phyloP scores from a whole-genome alignment of 2,888 invertebrate genomes.

The Tinea semifulvella region DNA sequence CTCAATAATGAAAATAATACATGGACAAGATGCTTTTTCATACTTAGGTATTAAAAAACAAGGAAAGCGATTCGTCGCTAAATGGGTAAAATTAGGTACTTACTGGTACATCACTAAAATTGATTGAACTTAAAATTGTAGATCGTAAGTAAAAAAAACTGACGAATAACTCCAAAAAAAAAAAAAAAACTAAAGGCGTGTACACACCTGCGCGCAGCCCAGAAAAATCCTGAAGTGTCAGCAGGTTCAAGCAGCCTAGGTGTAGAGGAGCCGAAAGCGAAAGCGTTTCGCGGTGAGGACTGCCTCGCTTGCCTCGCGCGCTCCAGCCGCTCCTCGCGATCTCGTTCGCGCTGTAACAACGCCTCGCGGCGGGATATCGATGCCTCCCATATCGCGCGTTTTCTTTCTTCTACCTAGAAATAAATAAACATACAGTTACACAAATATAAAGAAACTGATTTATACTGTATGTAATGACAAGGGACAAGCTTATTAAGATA shows the following conservation, averaged over 20 bases:
- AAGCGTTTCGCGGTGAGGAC: slow-evolving; percentile 70
- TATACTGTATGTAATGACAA: too few relatives aligned
- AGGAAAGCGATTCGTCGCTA: too few relatives aligned
- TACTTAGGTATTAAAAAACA: too few relatives aligned
- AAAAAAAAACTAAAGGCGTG: background rate
- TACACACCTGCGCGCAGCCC: slow-evolving; percentile 80
- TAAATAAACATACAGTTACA: background rate
- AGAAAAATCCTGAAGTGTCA: slow-evolving; percentile 81
- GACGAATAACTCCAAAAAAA: background rate
- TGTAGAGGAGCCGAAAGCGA: slow-evolving; percentile 93
- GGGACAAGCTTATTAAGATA: too few relatives aligned
- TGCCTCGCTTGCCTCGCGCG: slow-evolving; percentile 80
- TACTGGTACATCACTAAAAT: too few relatives aligned
- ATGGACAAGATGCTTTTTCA: too few relatives aligned
- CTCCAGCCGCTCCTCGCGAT: slow-evolving; percentile 83
- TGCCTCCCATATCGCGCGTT: slow-evolving; percentile 88
- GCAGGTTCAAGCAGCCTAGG: slow-evolving; percentile 86
- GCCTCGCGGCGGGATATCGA: slow-evolving; percentile 88
- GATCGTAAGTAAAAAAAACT: too few relatives aligned
- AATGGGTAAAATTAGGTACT: too few relatives aligned
- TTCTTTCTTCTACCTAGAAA: slow-evolving; percentile 84
- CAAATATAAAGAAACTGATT: too few relatives aligned
- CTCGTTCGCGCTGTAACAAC: slow-evolving; percentile 85
- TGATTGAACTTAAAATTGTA: too few relatives aligned
- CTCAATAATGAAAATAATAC: too few relatives aligned